These are phyloP conservation scores for Boulengeromyrus knoepffleri DNA, from an alignment of 2,113 vertebrate genomes.

Conservation along the genomic window DNA sequence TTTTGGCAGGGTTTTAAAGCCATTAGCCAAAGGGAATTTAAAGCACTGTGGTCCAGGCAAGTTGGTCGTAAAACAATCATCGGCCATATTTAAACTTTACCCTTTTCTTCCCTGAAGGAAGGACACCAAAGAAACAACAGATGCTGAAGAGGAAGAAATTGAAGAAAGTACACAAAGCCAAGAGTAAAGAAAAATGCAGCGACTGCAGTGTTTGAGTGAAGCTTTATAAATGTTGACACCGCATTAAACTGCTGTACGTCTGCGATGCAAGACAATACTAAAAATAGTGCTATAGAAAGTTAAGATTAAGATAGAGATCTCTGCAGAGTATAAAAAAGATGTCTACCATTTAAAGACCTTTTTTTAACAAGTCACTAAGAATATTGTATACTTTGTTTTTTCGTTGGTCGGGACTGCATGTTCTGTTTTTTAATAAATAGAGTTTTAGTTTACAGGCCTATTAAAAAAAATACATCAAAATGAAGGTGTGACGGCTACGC, in stretches of 20 bases:
- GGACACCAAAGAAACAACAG: constrained; percentile 44
- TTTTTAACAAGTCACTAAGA: constrained; percentile 21
- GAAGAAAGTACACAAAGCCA: constrained; percentile 55
- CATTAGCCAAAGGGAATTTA: constrained; percentile 32
- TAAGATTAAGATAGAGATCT: constrained; percentile 13
- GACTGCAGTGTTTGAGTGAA: constrained; percentile 43
- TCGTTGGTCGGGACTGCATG: not conserved
- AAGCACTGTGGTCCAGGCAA: constrained; percentile 46
- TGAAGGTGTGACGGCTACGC: constrained; percentile 23
- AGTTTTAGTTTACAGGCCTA: constrained; percentile 14
- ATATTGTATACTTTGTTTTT: constrained; percentile 21
- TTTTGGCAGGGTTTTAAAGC: constrained; percentile 31
- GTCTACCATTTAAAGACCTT: constrained; percentile 18
- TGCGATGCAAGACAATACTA: constrained; percentile 28
- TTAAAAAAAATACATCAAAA: constrained; percentile 30
- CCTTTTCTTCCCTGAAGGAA: constrained; percentile 57
- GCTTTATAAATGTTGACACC: constrained; percentile 38
- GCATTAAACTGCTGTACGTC: constrained; percentile 37
- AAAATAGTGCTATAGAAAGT: constrained; percentile 31
- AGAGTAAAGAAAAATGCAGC: constrained; percentile 43
- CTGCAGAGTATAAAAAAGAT: constrained; percentile 15
- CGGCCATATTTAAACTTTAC: constrained; percentile 49
- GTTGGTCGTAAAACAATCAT: constrained; percentile 52
- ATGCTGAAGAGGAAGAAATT: constrained; percentile 51
- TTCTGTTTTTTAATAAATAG: constrained; percentile 26